These are phyloP conservation scores for Nomada fucata DNA, from an alignment of 2,888 invertebrate genomes.

Conservation along the genomic window DNA sequence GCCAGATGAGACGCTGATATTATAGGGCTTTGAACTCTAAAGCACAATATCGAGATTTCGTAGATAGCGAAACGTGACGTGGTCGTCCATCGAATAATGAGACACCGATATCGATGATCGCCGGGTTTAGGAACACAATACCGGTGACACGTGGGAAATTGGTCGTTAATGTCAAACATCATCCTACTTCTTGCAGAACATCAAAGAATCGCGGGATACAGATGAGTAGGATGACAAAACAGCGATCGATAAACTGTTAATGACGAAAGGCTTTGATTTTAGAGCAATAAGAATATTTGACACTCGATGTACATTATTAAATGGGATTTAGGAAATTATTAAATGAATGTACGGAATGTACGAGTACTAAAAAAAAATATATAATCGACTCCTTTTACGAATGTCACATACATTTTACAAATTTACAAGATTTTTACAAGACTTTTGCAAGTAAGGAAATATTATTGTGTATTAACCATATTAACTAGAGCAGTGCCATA, in stretches of 20 bases:
- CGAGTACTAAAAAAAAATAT: not conserved
- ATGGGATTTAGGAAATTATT: too few species aligned
- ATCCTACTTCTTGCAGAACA: not conserved
- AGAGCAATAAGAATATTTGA: too few species aligned
- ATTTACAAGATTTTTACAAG: too few species aligned
- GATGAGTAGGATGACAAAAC: not conserved
- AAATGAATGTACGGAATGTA: too few species aligned
- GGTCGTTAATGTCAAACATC: not conserved
- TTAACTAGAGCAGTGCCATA: too few species aligned
- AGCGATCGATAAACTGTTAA: not conserved
- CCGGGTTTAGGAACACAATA: not conserved
- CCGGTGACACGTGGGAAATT: conserved; percentile 5
- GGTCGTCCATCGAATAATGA: conserved; percentile 3
- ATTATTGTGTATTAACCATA: not conserved
- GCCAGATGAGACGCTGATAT: not conserved
- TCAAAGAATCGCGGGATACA: not conserved
- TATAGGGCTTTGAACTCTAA: not conserved
- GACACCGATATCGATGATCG: conserved; percentile 6
- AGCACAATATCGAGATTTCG: conserved; percentile 9
- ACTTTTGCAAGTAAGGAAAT: not conserved
- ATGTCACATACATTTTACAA: not conserved
- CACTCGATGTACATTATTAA: too few species aligned
- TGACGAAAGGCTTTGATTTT: too few species aligned
- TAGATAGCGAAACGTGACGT: conserved; percentile 1
- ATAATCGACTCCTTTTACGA: not conserved